These are phyloP conservation scores for Eulemur mongoz DNA, from an alignment of 2,797 vertebrate species.

Conservation along the genomic window DNA sequence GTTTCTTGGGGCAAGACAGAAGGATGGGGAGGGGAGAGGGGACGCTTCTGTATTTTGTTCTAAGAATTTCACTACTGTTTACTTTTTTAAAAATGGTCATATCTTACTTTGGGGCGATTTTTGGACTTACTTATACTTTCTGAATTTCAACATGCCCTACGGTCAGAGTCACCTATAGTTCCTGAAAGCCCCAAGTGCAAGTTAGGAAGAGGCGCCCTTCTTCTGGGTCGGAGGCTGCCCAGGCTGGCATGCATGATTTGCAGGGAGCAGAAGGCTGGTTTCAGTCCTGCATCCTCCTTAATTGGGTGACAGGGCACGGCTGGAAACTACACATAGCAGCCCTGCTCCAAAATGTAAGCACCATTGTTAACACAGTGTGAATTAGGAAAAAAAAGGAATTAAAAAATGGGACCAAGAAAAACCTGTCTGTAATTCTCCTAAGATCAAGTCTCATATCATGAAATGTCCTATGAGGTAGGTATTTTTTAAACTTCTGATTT, in stretches of 20 bases:
- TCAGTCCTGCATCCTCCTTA: background rate
- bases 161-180: background rate
- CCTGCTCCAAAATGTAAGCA: accelerated
- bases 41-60: background rate
- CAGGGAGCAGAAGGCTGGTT: background rate
- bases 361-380: background rate
- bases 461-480: background rate
- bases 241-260: accelerated
- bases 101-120: background rate
- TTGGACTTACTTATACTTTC: background rate
- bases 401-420: background rate
- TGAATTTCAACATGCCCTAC: background rate
- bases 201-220: background rate
- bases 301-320: accelerated
- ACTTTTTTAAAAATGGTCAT: background rate
- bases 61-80: background rate
- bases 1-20: background rate
- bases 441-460: background rate
- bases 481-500: background rate
- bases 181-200: background rate
- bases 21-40: background rate
- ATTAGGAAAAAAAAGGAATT: no score
- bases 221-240: no score
- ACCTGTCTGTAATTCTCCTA: background rate
- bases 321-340: accelerated